phyloP scores from a whole-genome alignment of 2,797 vertebrate species.

The Alcedo atthis region DNA sequence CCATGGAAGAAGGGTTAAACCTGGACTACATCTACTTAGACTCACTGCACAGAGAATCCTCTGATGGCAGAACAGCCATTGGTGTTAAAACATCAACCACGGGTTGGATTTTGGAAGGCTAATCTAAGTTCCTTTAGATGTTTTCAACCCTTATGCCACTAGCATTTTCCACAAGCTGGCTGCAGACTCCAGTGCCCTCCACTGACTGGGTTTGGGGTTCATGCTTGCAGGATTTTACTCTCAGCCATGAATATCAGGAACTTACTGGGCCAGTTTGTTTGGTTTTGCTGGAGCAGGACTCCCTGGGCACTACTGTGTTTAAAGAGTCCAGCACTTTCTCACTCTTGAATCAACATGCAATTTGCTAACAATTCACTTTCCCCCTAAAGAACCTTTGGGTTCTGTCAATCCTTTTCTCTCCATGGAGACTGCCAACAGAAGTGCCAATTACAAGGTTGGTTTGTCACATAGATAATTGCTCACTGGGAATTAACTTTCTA shows the following conservation, averaged over 20 bases:
- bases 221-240: not conserved
- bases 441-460: constrained; percentile 48
- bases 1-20: not conserved
- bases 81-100: not conserved
- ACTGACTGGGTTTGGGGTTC: not conserved
- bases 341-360: not conserved
- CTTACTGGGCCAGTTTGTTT: not conserved
- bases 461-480: constrained; percentile 56
- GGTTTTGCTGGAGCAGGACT: not conserved
- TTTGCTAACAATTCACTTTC: not conserved
- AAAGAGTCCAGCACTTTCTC: not conserved
- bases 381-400: constrained; percentile 11
- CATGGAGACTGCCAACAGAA: constrained; percentile 41
- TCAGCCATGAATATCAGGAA: not conserved
- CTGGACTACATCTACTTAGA: not conserved
- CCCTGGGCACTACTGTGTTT: not conserved
- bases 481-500: constrained; percentile 50
- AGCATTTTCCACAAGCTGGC: not conserved
- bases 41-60: not conserved
- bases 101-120: not conserved
- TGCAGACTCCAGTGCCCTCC: not conserved
- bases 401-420: constrained; percentile 5
- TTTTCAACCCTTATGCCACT: not conserved
- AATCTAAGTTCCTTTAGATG: not conserved
- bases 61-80: not conserved